Percentiles rank a stretch among this genome's conserved stretches.
phyloP scores from a whole-genome alignment of 2,113 vertebrate species.

The Cyanistes caeruleus region DNA sequence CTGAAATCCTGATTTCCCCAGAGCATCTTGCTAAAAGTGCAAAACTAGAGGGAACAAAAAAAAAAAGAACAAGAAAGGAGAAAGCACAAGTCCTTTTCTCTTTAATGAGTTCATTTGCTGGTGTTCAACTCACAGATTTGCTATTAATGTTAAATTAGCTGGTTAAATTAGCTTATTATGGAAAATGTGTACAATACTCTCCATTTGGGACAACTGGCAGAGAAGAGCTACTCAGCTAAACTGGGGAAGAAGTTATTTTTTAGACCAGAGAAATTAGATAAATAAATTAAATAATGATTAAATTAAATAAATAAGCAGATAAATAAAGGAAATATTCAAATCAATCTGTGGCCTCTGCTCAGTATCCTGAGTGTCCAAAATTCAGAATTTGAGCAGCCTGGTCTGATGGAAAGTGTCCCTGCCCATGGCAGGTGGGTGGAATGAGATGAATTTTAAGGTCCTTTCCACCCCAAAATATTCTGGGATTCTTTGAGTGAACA shows the following conservation, averaged over 20 bases:
- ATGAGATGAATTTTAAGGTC: neutral
- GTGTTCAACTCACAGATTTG: conserved; percentile 5
- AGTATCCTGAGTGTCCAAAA: neutral
- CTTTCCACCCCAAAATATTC: neutral
- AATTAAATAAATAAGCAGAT: no score
- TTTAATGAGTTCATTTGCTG: conserved; percentile 57
- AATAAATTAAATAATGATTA: no score
- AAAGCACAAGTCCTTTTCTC: neutral
- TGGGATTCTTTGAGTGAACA: neutral
- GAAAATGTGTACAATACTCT: conserved; percentile 8
- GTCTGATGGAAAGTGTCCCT: neutral
- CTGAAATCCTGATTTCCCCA: conserved; percentile 43
- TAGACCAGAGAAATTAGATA: neutral
- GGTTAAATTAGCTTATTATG: conserved; percentile 56
- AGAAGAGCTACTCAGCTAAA: neutral
- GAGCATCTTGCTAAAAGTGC: neutral
- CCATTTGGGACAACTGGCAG: neutral
- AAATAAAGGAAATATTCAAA: neutral
- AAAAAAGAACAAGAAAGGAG: neutral
- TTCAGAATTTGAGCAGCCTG: neutral
- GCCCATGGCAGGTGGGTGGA: neutral
- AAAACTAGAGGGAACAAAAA: neutral
- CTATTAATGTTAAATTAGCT: conserved; percentile 60
- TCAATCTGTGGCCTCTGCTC: neutral
- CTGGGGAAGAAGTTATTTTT: neutral